phyloP scores from a whole-genome alignment of 2,113 vertebrate species.

The Pituophis catenifer region DNA sequence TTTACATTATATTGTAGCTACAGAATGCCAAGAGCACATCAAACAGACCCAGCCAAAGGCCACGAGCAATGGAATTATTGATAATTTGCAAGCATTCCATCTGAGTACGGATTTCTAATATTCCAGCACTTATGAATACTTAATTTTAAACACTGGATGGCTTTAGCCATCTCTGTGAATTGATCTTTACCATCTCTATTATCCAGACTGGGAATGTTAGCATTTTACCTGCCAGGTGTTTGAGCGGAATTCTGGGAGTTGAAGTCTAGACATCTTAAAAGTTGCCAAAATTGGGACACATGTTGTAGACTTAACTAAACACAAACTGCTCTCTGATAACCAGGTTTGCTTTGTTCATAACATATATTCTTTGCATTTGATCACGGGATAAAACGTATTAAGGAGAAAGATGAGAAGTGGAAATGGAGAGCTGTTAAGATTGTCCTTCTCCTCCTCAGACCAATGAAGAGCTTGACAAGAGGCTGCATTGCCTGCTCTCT shows the following conservation, averaged over 20 bases:
- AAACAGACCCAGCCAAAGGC: background rate
- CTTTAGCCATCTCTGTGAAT: background rate
- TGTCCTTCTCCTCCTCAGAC: conserved; percentile 30
- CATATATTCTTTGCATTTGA: background rate
- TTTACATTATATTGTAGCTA: background rate
- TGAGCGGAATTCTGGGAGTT: background rate
- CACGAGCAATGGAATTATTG: background rate
- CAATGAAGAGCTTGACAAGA: conserved; percentile 21
- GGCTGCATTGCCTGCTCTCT: conserved; percentile 22
- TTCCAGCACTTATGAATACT: background rate
- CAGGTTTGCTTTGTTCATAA: background rate
- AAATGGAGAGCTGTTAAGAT: background rate
- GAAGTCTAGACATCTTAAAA: background rate
- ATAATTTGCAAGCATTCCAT: background rate
- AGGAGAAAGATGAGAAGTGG: background rate
- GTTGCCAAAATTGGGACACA: too few species aligned
- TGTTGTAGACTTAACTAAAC: background rate
- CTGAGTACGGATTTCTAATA: background rate
- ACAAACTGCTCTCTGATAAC: background rate
- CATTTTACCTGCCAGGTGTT: background rate
- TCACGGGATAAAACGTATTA: background rate
- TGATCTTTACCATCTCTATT: background rate
- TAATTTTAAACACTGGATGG: background rate
- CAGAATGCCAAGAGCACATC: background rate
- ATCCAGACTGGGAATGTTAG: background rate